Evolutionary conservation across 2,888 invertebrate genomes (phyloP).

Genomic region (Tachina lurida): DNA sequence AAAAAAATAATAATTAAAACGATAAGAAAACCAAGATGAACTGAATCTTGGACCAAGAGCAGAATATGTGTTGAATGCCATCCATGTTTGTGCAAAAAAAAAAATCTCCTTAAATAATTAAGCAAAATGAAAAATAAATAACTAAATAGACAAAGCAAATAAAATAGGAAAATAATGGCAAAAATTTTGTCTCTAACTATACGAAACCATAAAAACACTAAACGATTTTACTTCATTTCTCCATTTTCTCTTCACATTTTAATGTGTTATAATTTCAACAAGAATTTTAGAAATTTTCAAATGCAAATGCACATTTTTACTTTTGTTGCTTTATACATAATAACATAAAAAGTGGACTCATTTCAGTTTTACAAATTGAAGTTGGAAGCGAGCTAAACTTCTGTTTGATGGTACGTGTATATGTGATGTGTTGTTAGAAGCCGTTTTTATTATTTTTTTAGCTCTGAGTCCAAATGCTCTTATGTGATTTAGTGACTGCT

Average conservation of each 20-base stretch:
- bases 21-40: conserved; percentile 42
- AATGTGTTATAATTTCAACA: not conserved
- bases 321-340: not conserved
- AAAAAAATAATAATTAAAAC: conserved; percentile 51
- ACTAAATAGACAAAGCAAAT: conserved; percentile 25
- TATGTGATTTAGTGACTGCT: too few species aligned
- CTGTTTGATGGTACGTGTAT: too few species aligned
- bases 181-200: not conserved
- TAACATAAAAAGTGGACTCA: too few species aligned
- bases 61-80: not conserved
- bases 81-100: not conserved
- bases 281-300: conserved; percentile 10
- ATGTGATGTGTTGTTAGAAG: too few species aligned
- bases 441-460: too few species aligned
- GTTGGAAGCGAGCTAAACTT: too few species aligned
- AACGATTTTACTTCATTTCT: not conserved
- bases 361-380: too few species aligned
- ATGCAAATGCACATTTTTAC: not conserved
- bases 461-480: too few species aligned
- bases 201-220: conserved; percentile 22
- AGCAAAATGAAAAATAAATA: conserved; percentile 15
- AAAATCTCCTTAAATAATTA: conserved; percentile 19
- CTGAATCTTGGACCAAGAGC: conserved; percentile 1
- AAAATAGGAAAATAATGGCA: conserved; percentile 43
- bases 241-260: not conserved